Percentiles rank a stretch among this genome's conserved stretches.
phyloP scores from a whole-genome alignment of 2,113 vertebrate species.

The Bos taurus region ARS-UCD2.0 NC_037331.1:101354001-101354500 shows the following conservation, averaged over 20 bases:
- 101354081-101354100: neutral
- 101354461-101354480: neutral
- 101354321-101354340: neutral
- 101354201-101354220: neutral
- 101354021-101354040: neutral
- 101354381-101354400: neutral
- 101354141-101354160: neutral
- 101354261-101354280: neutral
- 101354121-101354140: neutral
- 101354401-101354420: neutral
- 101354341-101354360: neutral
- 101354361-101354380: neutral
- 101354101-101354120: neutral
- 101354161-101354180: neutral
- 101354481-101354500: accelerated
- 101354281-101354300: neutral
- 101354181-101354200: neutral
- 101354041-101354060: neutral
- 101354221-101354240: neutral
- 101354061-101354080: neutral
- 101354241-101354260: neutral
- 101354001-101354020: neutral
- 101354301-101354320: neutral
- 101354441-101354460: accelerated
- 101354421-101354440: neutral